Conservation (phyloP, 53 echinoderm and acorn worm species). For the Temnopleurus reevesii region DNA sequence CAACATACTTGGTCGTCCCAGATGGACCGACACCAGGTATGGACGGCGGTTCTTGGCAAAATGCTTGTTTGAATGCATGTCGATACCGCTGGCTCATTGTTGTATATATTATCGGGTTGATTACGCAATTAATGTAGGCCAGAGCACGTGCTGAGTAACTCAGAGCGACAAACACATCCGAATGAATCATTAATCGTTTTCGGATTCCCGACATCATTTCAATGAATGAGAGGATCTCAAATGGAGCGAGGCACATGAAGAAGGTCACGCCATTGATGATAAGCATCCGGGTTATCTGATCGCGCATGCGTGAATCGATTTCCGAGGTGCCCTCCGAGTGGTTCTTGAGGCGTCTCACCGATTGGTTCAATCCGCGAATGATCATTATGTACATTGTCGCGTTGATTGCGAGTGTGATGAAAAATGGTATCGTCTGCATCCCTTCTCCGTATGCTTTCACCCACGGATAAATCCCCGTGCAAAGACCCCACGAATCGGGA, state of each 20-base stretch:
- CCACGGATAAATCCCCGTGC: conserved; percentile 45
- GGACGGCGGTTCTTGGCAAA: background rate
- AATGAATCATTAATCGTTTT: background rate
- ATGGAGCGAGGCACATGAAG: conserved; percentile 72
- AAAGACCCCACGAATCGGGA: conserved; percentile 43
- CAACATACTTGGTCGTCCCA: conserved; percentile 22
- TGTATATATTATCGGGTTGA: conserved; percentile 45
- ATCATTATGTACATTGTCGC: conserved; percentile 61
- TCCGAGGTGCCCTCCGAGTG: conserved; percentile 58
- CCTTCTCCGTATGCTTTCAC: conserved; percentile 66
- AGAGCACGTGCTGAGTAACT: conserved; percentile 31
- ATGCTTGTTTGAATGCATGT: conserved; percentile 34
- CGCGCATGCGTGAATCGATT: conserved; percentile 52
- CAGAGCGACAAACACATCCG: conserved; percentile 1
- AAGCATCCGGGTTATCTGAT: conserved; percentile 74
- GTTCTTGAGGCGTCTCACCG: conserved; percentile 60
- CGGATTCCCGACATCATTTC: conserved; percentile 35
- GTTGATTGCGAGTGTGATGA: conserved; percentile 62
- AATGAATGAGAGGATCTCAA: conserved; percentile 77
- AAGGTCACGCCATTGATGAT: conserved; percentile 73
- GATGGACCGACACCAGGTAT: conserved; percentile 1
- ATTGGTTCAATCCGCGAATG: conserved; percentile 64
- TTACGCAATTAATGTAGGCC: conserved; percentile 36
- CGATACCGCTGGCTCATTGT: conserved; percentile 55
- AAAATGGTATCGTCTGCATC: conserved; percentile 78